Evolutionary conservation across 92 coral and sea anemone species (phyloP).

Genomic region (Epizoanthus fatuus): DNA sequence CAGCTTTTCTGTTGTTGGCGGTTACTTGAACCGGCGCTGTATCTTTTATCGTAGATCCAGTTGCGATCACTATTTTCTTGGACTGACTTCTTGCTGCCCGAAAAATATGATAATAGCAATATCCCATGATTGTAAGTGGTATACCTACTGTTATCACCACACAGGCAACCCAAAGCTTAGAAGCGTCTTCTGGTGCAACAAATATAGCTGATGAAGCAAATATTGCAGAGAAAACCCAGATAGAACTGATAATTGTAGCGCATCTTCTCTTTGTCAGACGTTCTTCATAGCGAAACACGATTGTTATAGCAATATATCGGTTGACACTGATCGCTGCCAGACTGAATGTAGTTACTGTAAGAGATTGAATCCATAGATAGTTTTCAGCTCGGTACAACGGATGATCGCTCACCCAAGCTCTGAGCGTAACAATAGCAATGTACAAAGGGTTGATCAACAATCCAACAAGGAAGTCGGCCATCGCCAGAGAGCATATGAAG

Average conservation of each 20-base stretch:
- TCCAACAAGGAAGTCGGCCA: constrained; percentile 69
- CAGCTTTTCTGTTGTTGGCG: constrained; percentile 15
- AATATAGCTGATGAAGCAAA: too few relatives aligned
- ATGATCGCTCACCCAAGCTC: constrained; percentile 45
- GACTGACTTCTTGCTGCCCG: constrained; percentile 31
- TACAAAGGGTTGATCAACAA: constrained; percentile 63
- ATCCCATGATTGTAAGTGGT: constrained; percentile 7
- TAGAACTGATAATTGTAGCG: neutral
- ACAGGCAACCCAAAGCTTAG: constrained; percentile 41
- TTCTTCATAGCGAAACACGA: constrained; percentile 3
- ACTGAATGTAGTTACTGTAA: constrained; percentile 48
- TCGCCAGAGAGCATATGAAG: constrained; percentile 66
- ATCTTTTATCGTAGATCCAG: neutral
- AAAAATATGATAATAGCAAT: constrained; percentile 29
- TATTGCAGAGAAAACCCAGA: constrained; percentile 14
- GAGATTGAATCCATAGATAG: constrained; percentile 56
- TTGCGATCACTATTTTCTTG: neutral
- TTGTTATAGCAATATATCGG: constrained; percentile 42
- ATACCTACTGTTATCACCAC: constrained; percentile 13
- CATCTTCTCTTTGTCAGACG: constrained; percentile 36
- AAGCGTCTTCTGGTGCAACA: constrained; percentile 1
- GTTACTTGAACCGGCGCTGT: neutral
- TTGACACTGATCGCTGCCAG: constrained; percentile 43
- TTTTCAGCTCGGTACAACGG: constrained; percentile 40
- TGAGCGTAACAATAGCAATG: constrained; percentile 18